These are phyloP conservation scores for Leptinotarsa tumamoca DNA, from an alignment of 2,888 invertebrate species.

Conservation along the genomic window DNA sequence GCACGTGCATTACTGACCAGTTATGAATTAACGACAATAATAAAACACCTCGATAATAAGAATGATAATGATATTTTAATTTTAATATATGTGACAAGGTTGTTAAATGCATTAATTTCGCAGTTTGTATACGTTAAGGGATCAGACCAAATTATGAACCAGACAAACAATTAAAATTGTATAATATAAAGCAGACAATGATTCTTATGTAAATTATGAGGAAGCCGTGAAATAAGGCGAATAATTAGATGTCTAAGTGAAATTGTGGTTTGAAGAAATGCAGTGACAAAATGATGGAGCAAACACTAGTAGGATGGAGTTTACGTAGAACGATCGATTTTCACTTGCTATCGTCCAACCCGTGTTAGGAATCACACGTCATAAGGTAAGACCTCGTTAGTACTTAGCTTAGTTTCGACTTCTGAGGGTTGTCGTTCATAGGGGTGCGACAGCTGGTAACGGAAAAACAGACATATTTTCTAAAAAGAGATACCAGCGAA, in stretches of 20 bases:
- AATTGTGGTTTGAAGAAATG: not conserved
- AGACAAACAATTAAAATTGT: conserved; percentile 13
- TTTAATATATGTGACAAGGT: conserved; percentile 15
- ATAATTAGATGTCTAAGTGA: conserved; percentile 5
- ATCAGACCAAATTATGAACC: conserved; percentile 13
- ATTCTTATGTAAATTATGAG: conserved; percentile 12
- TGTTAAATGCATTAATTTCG: conserved; percentile 16
- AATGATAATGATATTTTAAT: conserved; percentile 22
- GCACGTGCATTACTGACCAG: not conserved
- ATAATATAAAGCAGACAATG: conserved; percentile 15
- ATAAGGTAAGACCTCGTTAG: no score
- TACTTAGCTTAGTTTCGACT: no score
- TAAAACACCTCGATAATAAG: conserved; percentile 7
- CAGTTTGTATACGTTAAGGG: conserved; percentile 8
- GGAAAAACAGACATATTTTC: no score
- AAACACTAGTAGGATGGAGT: not conserved
- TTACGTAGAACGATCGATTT: no score
- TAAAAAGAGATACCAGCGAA: no score
- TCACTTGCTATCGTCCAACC: no score
- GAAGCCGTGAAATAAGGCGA: not conserved
- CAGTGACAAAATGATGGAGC: not conserved
- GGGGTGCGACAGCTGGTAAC: no score
- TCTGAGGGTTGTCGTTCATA: no score
- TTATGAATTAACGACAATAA: conserved; percentile 2
- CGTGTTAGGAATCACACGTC: no score